These are phyloP conservation scores for Beris chalybata DNA, from an alignment of 2,888 invertebrate genomes.

Conservation along the genomic window DNA sequence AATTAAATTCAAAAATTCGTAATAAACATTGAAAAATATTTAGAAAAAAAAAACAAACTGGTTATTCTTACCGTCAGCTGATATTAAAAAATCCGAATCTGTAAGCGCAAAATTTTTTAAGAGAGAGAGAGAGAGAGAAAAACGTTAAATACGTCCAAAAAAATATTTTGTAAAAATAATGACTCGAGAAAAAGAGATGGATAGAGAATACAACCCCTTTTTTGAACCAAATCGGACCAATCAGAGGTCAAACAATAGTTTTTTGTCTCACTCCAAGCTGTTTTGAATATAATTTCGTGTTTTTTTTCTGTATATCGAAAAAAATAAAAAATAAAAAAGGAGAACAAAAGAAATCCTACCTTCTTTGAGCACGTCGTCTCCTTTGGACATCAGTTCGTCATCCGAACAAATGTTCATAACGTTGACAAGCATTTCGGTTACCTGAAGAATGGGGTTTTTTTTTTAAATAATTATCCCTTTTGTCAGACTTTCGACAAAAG, in stretches of 20 bases:
- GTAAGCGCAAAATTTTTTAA: conserved; percentile 42
- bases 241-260: conserved; percentile 12
- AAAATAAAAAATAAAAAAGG: background rate
- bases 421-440: conserved; percentile 99
- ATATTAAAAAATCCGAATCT: background rate
- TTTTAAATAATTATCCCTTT: conserved; percentile 6
- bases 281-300: background rate
- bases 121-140: conserved; percentile 47
- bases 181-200: no score
- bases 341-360: conserved; percentile 61
- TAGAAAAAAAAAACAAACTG: conserved; percentile 39
- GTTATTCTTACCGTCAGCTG: conserved; percentile 30
- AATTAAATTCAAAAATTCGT: no score
- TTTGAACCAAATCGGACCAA: no score
- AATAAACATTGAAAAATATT: conserved; percentile 26
- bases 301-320: background rate
- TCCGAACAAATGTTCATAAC: conserved; percentile 99
- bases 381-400: conserved; percentile 96
- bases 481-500: background rate
- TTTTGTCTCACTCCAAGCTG: background rate
- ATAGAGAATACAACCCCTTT: no score
- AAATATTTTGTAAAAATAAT: conserved; percentile 4
- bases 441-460: conserved; percentile 57
- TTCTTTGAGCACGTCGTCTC: conserved; percentile 97
- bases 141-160: conserved; percentile 4